Conservation (phyloP, 2,888 invertebrate species). For the Xanthorhoe spadicearia region DNA sequence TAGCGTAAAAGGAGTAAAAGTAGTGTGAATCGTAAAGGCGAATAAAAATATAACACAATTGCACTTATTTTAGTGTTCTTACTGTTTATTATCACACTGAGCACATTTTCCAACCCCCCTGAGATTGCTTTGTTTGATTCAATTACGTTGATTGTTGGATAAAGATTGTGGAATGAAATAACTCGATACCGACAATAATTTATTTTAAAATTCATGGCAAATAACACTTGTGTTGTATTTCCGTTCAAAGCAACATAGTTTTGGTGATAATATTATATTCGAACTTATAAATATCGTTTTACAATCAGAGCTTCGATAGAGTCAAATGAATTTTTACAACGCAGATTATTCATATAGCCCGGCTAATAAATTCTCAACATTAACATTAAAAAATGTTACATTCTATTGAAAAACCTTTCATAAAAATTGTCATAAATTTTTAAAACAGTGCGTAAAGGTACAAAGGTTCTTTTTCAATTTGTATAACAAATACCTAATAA, state of each 20-base stretch:
- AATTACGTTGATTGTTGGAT: conserved; percentile 28
- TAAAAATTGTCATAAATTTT: background rate
- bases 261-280: background rate
- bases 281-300: background rate
- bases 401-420: background rate
- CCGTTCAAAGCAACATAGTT: conserved; percentile 52
- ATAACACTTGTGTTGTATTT: conserved; percentile 58
- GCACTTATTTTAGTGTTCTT: background rate
- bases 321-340: background rate
- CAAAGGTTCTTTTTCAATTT: background rate
- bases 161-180: conserved; percentile 27
- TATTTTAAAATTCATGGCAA: conserved; percentile 74
- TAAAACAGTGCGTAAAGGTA: background rate
- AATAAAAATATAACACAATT: too few species aligned
- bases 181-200: conserved; percentile 57
- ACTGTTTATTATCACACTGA: conserved; percentile 5
- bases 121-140: conserved; percentile 24
- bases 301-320: background rate
- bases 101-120: conserved; percentile 4
- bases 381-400: background rate
- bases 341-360: background rate
- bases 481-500: background rate
- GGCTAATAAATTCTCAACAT: background rate
- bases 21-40: too few species aligned
- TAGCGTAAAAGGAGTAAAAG: too few species aligned